A percentile compares a stretch with the other conserved stretches of the same genome.
These are phyloP conservation scores for Nestor notabilis DNA, from an alignment of 2,113 vertebrate genomes.

Conservation along the genomic window DNA sequence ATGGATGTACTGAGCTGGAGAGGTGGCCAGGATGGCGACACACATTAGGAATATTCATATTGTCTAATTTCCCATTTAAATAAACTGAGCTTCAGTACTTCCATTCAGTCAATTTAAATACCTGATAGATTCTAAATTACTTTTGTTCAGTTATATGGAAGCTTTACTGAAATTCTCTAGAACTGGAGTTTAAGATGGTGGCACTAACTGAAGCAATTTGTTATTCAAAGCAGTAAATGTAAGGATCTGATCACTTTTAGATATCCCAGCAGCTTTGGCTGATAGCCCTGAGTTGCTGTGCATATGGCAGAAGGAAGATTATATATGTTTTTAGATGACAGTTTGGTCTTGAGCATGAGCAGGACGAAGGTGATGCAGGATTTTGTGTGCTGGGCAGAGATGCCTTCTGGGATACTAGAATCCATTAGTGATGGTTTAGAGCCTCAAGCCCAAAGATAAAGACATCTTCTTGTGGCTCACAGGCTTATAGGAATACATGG, in stretches of 20 bases:
- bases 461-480: not conserved
- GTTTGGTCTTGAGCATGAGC: not conserved
- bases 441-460: not conserved
- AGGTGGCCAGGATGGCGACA: not conserved
- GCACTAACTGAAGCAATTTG: not conserved
- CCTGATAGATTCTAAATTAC: not conserved
- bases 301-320: not conserved
- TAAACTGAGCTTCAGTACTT: not conserved
- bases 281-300: not conserved
- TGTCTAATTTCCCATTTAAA: not conserved
- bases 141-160: not conserved
- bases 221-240: not conserved
- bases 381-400: not conserved
- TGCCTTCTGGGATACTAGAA: not conserved
- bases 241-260: not conserved
- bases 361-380: not conserved
- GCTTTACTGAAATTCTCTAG: not conserved
- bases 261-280: not conserved
- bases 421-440: not conserved
- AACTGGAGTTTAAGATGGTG: not conserved
- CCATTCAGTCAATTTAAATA: not conserved
- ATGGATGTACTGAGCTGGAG: rapidly evolving
- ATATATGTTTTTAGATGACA: not conserved
- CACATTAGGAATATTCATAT: not conserved
- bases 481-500: not conserved